Conservation (phyloP, 2,113 vertebrate genomes). For the Thunnus maccoyii region DNA sequence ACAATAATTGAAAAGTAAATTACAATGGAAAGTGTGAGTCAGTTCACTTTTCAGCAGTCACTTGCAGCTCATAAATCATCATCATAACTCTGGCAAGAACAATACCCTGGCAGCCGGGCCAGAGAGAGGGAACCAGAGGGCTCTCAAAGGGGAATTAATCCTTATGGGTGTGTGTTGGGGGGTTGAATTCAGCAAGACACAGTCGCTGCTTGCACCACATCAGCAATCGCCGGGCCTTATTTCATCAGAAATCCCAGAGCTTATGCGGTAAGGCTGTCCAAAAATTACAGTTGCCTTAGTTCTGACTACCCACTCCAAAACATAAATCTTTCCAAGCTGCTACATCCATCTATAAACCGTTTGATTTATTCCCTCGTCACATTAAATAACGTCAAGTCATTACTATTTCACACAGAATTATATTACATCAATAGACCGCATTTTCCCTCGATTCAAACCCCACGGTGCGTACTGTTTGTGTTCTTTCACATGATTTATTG, state of each 20-base stretch:
- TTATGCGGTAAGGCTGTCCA: not conserved
- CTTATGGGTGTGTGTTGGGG: not conserved
- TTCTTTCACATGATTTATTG: slow-evolving; percentile 20
- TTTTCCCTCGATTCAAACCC: slow-evolving; percentile 16
- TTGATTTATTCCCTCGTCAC: slow-evolving; percentile 44
- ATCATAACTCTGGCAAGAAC: slow-evolving; percentile 56
- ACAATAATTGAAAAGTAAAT: slow-evolving; percentile 60
- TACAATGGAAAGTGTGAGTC: slow-evolving; percentile 66
- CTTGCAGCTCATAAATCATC: slow-evolving; percentile 72
- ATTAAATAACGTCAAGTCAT: slow-evolving; percentile 34
- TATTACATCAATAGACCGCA: slow-evolving; percentile 2
- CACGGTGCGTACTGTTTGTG: not conserved
- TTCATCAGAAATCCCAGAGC: slow-evolving; percentile 46
- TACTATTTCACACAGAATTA: slow-evolving; percentile 34
- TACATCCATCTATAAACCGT: not conserved
- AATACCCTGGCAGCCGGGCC: slow-evolving; percentile 53
- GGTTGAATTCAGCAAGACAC: slow-evolving; percentile 13
- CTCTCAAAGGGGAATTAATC: slow-evolving; percentile 65
- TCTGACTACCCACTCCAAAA: slow-evolving; percentile 4
- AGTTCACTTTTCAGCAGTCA: slow-evolving; percentile 56
- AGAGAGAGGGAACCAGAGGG: slow-evolving; percentile 44
- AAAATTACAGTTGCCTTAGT: slow-evolving; percentile 27
- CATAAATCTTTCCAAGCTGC: slow-evolving; percentile 42
- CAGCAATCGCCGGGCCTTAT: slow-evolving; percentile 42
- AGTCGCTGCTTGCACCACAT: slow-evolving; percentile 43